Conservation (phyloP, 1,140 invertebrate species). For the Drosophila pallidifrons region DNA sequence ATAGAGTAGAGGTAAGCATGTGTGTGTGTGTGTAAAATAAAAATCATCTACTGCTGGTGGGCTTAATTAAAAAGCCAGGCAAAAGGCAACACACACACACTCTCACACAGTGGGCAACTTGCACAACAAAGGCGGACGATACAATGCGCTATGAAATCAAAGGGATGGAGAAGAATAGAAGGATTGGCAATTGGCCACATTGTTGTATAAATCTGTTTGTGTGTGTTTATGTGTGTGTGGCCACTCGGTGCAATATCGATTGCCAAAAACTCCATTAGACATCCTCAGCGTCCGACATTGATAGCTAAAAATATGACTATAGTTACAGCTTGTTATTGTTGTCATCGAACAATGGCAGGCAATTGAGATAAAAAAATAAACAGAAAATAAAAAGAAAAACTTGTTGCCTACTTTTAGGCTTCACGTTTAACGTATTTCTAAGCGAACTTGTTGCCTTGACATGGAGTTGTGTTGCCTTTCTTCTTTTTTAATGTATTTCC, state of each 20-base stretch:
- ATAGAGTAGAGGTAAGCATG: slow-evolving; percentile 13
- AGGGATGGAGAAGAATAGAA: slow-evolving; percentile 19
- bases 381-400: slow-evolving; percentile 34
- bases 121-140: slow-evolving; percentile 53
- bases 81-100: slow-evolving; percentile 26
- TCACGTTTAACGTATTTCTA: slow-evolving; percentile 1
- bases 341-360: slow-evolving; percentile 24
- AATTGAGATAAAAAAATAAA: slow-evolving; percentile 27
- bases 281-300: slow-evolving; percentile 5
- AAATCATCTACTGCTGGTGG: slow-evolving; percentile 44
- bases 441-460: slow-evolving; percentile 62
- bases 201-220: slow-evolving; percentile 16
- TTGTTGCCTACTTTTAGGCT: slow-evolving; percentile 66
- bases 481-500: slow-evolving; percentile 6
- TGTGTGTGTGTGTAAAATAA: slow-evolving; percentile 16
- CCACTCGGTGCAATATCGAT: slow-evolving; percentile 38
- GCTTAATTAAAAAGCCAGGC: slow-evolving; percentile 71
- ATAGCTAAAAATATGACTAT: slow-evolving; percentile 8
- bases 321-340: slow-evolving; percentile 7
- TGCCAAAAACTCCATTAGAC: slow-evolving; percentile 34
- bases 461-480: slow-evolving; percentile 27
- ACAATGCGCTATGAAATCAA: slow-evolving; percentile 33
- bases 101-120: slow-evolving; percentile 10
- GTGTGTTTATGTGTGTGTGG: slow-evolving; percentile 34
- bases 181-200: slow-evolving; percentile 47